phyloP scores from a whole-genome alignment of 2,888 invertebrate species.

The Drosophila kambysellisi region DNA sequence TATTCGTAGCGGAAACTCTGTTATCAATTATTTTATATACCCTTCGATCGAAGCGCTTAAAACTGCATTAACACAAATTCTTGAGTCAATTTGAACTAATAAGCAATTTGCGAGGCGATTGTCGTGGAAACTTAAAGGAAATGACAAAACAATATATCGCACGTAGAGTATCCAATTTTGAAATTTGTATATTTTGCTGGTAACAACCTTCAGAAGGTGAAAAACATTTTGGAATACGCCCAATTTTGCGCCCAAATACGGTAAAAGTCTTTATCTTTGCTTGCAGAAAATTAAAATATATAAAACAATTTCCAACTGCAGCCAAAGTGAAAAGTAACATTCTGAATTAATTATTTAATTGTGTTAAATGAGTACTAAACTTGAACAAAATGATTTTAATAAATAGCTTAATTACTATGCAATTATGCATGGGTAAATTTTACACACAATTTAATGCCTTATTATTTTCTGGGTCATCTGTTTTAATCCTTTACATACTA shows the following conservation, averaged over 20 bases:
- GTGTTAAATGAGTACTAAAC: neutral
- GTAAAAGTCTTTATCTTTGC: neutral
- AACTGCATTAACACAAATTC: slow-evolving; percentile 68
- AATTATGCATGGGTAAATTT: slow-evolving; percentile 22
- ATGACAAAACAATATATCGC: slow-evolving; percentile 46
- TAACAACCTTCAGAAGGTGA: no score
- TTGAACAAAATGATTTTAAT: neutral
- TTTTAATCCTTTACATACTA: slow-evolving; percentile 47
- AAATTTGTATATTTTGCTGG: neutral
- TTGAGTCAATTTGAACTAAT: slow-evolving; percentile 70
- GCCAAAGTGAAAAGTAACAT: neutral
- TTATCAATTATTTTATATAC: neutral
- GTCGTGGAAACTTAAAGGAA: slow-evolving; percentile 56
- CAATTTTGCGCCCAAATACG: neutral
- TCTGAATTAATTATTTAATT: neutral
- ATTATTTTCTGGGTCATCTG: slow-evolving; percentile 64
- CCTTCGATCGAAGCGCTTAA: slow-evolving; percentile 19
- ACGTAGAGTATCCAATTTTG: neutral
- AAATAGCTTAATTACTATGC: slow-evolving; percentile 2
- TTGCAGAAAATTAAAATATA: slow-evolving; percentile 50
- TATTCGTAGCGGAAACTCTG: neutral
- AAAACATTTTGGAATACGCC: no score
- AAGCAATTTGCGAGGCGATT: slow-evolving; percentile 63
- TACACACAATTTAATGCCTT: slow-evolving; percentile 40
- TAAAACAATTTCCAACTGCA: slow-evolving; percentile 6